Evolutionary conservation across 2,888 invertebrate genomes (phyloP), one percentile per base, ranked within the genome.

Genomic region (Tipula confusa): DNA sequence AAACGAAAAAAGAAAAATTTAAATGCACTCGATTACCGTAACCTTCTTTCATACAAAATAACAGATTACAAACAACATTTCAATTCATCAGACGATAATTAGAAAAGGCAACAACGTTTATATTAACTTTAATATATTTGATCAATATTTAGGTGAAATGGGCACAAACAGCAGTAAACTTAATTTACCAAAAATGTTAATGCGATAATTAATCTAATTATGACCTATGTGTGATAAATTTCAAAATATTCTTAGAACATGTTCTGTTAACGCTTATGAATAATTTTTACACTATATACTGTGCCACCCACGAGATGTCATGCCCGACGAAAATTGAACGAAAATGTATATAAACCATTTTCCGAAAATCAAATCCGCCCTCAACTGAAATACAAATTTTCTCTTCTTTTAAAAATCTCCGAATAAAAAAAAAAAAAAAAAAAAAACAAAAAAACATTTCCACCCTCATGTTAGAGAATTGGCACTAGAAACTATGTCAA

Each of bases 391-490:
- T 48, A 18, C 5, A 18, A 48, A 1, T 48, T 18, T 48, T 18
- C 18, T 48, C 48, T 48, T 18, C 11, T 38, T 38, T n/a, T n/a
- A n/a, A n/a, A n/a, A n/a, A n/a, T n/a, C n/a, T n/a, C n/a, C n/a
- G n/a, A n/a, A n/a, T n/a, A n/a, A n/a, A n/a, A n/a, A n/a, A n/a
- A n/a, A n/a, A n/a, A n/a, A n/a, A n/a, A 48, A 48, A 48, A 48
- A 38, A 38, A 48, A 48, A 48, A 48, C 15, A 15, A 4, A 48
- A 48, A 48, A 48, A 48, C 48, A 48, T 48, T 48, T 64, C 24
- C 64, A 64, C 64, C 64, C 64, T 64, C 64, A 64, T 64, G 64
- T 64, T n/a, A 64, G 24, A 64, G 24, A 64, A 64, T 64, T 64
- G 18, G 64, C 64, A 64, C 64, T 24, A 24, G 24, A 64, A 64